Base-by-base conservation (phyloP, 1,140 invertebrate species). In the Drosophila quadrilineata region DNA sequence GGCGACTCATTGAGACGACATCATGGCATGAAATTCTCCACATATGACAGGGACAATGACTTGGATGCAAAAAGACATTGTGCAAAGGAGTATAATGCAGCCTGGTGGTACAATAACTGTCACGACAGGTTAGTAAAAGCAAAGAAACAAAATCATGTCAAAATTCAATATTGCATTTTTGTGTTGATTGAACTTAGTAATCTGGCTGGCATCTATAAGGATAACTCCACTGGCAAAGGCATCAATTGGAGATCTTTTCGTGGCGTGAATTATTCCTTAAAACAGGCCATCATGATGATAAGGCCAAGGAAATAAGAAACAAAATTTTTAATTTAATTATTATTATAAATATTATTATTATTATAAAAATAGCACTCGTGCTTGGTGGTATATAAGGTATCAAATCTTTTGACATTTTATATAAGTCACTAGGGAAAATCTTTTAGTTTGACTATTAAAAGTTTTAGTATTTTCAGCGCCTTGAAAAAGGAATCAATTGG, bases 231-330 rank as follows among this genome's bases (percentile, higher is more conserved):
- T 19, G 49, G 49, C 33, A 26, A 16, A n/a, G 49, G 35, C 12
- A 12, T 52, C 12, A 52, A 52, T 28, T 52, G 49, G 49, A 6
- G n/a, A 0, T 0, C 6, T 2, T 52, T 52, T 12, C 33, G 24
- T 5, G 49, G 49, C 5, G 3, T 12, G 26, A 0, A 2, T 0
- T 40, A 53, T 29, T 53, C 35, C 4, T 8, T 53, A 3, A 53
- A 53, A 12, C 49, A 17, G 3, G 52, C 38, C 12, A 3, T 56
- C 5, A 41, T 56, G 38, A 31, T 56, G 38, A 41, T 56, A 14
- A 53, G 35, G 35, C 35, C 49, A 1, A 40, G 22, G 28, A 33
- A 22, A 10, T 19, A 4, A 21, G n/a, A n/a, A 10, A 17, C 12
- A 1, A 12, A 31, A 21, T n/a, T n/a, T n/a, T n/a, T n/a, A n/a